Evolutionary conservation across 1,140 invertebrate genomes (phyloP).

Genomic region (Papilio polyxenes): DNA sequence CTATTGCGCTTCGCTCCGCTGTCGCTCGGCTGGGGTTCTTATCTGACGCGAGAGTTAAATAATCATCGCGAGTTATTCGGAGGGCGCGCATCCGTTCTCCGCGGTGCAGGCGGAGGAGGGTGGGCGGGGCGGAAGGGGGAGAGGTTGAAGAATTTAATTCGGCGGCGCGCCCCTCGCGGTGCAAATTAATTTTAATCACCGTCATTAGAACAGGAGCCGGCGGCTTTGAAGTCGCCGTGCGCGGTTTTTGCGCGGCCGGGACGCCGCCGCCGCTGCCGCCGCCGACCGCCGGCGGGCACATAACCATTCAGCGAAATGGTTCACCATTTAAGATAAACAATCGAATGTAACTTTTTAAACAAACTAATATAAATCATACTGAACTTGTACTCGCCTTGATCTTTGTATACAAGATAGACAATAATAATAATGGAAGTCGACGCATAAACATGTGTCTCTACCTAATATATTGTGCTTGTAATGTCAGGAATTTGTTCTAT

Average conservation of each 20-base stretch:
- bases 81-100: slow-evolving; percentile 15
- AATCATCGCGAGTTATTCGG: slow-evolving; percentile 21
- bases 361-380: background rate
- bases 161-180: slow-evolving; percentile 50
- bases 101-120: slow-evolving; percentile 28
- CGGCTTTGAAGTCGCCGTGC: slow-evolving; percentile 54
- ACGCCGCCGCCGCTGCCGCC: slow-evolving; percentile 21
- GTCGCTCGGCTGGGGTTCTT: background rate
- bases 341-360: background rate
- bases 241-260: slow-evolving; percentile 44
- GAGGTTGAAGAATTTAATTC: slow-evolving; percentile 60
- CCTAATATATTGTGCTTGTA: background rate
- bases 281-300: background rate
- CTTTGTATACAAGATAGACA: background rate
- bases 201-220: slow-evolving; percentile 64
- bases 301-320: slow-evolving; percentile 20
- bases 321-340: background rate
- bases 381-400: background rate
- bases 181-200: slow-evolving; percentile 76
- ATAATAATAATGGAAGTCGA: background rate
- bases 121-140: slow-evolving; percentile 29
- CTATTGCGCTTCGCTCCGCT: background rate
- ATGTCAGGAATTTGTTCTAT: background rate
- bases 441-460: background rate
- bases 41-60: slow-evolving; percentile 14